Percentiles rank a stretch among this genome's conserved stretches.
Evolutionary conservation across 2,797 vertebrate species (phyloP).

Genomic region (Enteromius unitaeniatus): DNA sequence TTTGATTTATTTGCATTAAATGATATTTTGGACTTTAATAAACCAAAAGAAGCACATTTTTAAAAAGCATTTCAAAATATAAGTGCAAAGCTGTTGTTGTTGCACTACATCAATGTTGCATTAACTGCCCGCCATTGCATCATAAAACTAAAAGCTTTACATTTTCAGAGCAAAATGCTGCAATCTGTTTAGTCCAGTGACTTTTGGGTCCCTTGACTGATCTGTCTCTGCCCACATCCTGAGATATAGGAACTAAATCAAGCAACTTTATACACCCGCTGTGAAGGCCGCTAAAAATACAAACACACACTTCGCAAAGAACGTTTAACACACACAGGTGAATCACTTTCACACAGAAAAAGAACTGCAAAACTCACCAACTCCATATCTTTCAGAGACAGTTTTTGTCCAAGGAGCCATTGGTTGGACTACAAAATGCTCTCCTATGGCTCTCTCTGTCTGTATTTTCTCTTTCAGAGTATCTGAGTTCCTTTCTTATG

Average conservation of each 20-base stretch:
- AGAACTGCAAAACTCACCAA: conserved; percentile 67
- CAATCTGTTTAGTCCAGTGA: conserved; percentile 3
- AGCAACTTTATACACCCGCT: conserved; percentile 14
- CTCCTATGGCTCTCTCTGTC: conserved; percentile 38
- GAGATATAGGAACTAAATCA: conserved; percentile 68
- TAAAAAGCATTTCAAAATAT: neutral
- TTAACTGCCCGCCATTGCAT: neutral
- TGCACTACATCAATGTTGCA: neutral
- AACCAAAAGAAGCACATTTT: neutral
- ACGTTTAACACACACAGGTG: conserved; percentile 18
- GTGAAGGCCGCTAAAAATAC: neutral
- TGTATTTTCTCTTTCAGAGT: conserved; percentile 59
- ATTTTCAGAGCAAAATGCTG: neutral
- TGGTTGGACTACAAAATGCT: conserved; percentile 58
- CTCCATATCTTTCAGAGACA: conserved; percentile 71
- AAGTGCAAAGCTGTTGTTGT: neutral
- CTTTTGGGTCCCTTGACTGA: conserved; percentile 27
- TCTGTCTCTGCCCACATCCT: conserved; percentile 73
- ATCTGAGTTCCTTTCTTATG: conserved; percentile 66
- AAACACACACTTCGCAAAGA: conserved; percentile 8
- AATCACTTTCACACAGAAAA: neutral
- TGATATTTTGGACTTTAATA: neutral
- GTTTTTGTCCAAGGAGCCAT: conserved; percentile 79
- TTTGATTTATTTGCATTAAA: neutral
- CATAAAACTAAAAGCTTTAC: neutral